phyloP scores from a whole-genome alignment of 2,797 vertebrate species.

The Manis crassicaudata region DNA sequence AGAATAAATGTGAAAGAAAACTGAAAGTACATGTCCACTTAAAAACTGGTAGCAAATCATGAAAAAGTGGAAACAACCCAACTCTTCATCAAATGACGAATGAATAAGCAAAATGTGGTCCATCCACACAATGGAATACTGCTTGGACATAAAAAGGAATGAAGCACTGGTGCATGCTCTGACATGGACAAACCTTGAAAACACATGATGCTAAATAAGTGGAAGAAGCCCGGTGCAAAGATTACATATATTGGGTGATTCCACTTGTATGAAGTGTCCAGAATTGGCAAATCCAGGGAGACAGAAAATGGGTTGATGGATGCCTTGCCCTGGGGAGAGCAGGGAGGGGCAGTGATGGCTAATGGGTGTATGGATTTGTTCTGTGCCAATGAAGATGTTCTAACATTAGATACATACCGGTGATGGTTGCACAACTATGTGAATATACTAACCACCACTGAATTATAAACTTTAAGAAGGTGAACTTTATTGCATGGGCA shows the following conservation, averaged over 20 bases:
- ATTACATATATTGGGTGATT: fast-evolving
- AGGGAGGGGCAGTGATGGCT: fast-evolving
- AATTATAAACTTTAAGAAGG: not conserved
- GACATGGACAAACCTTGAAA: fast-evolving
- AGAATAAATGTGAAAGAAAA: not conserved
- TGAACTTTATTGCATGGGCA: not conserved
- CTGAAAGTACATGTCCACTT: not conserved
- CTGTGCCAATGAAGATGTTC: not conserved
- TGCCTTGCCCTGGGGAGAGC: not conserved
- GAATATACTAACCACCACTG: not conserved
- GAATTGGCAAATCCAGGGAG: not conserved
- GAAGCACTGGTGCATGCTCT: fast-evolving
- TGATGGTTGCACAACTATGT: fast-evolving
- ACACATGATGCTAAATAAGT: too few species aligned
- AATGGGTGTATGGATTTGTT: fast-evolving
- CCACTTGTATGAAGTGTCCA: fast-evolving
- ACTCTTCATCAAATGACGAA: not conserved
- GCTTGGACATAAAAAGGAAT: not conserved
- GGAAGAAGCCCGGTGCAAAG: not conserved
- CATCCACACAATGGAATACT: not conserved
- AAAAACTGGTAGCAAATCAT: not conserved
- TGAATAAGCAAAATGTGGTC: not conserved
- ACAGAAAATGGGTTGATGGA: not conserved
- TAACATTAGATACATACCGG: too few species aligned
- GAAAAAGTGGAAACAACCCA: not conserved